A percentile compares a stretch with the other conserved stretches of the same genome.
Evolutionary conservation across 2,113 vertebrate species (phyloP).

Genomic region (Bos javanicus): DNA sequence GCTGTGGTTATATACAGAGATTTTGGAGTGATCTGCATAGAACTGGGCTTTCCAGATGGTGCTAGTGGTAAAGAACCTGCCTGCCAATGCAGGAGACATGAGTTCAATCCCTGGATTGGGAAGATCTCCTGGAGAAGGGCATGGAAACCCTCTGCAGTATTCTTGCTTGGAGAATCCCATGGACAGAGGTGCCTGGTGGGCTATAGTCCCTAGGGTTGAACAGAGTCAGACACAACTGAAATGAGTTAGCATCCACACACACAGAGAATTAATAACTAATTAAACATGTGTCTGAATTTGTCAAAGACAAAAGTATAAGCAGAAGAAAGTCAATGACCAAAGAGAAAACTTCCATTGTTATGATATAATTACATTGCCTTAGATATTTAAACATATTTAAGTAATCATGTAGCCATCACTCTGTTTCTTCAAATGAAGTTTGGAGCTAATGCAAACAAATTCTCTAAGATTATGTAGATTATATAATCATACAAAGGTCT

Average conservation of each 20-base stretch:
- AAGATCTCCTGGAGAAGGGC: not conserved
- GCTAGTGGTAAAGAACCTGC: not conserved
- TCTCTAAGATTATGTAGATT: not conserved
- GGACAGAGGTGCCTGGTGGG: not conserved
- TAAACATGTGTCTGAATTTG: not conserved
- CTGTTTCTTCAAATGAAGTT: not conserved
- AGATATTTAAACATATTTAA: not conserved
- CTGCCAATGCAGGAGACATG: not conserved
- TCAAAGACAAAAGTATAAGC: not conserved
- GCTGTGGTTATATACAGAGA: not conserved
- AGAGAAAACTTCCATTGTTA: not conserved
- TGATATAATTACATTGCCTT: not conserved
- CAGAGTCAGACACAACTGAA: not conserved
- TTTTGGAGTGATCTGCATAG: not conserved
- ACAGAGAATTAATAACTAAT: not conserved
- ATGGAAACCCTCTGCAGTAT: not conserved
- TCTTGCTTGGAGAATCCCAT: not conserved
- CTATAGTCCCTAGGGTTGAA: not conserved
- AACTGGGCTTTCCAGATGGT: not conserved
- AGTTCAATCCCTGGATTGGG: not conserved
- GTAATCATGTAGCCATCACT: not conserved
- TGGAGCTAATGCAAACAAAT: not conserved
- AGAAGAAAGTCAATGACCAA: not conserved
- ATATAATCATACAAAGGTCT: not conserved
- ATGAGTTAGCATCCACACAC: not conserved